A percentile compares a stretch with the other conserved stretches of the same genome.
Conservation (phyloP, 2,797 vertebrate genomes). For the Silurus aristotelis region DNA sequence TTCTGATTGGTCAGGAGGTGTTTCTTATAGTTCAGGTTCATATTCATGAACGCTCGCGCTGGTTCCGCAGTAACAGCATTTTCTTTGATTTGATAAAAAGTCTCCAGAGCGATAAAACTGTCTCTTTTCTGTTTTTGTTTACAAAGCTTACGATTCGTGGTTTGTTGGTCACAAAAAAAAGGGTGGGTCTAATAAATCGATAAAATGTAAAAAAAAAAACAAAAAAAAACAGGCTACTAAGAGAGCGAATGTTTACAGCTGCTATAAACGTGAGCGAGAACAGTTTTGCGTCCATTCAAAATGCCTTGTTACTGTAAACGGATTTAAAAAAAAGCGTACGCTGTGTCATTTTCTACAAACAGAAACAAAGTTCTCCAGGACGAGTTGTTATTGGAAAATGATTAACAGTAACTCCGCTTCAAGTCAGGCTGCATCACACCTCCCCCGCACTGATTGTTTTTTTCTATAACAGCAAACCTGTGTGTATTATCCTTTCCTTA, state of each 20-base stretch:
- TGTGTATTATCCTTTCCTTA: neutral
- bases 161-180: neutral
- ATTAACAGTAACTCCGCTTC: neutral
- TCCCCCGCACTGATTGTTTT: neutral
- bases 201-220: neutral
- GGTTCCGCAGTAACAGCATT: too few relatives aligned
- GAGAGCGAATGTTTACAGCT: neutral
- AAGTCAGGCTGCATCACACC: neutral
- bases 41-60: too few relatives aligned
- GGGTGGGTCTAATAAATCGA: neutral
- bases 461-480: neutral
- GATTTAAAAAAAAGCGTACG: neutral
- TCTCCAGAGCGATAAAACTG: neutral
- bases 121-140: too few relatives aligned
- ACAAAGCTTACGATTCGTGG: neutral
- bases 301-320: too few relatives aligned
- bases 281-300: too few relatives aligned
- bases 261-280: too few relatives aligned
- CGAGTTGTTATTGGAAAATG: slow-evolving; percentile 7
- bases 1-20: neutral
- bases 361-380: neutral
- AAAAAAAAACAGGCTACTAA: neutral
- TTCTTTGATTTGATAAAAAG: too few relatives aligned
- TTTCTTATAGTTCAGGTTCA: too few relatives aligned
- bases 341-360: neutral